Conservation (phyloP, 2,113 vertebrate genomes). For the Pholis gunnellus region DNA sequence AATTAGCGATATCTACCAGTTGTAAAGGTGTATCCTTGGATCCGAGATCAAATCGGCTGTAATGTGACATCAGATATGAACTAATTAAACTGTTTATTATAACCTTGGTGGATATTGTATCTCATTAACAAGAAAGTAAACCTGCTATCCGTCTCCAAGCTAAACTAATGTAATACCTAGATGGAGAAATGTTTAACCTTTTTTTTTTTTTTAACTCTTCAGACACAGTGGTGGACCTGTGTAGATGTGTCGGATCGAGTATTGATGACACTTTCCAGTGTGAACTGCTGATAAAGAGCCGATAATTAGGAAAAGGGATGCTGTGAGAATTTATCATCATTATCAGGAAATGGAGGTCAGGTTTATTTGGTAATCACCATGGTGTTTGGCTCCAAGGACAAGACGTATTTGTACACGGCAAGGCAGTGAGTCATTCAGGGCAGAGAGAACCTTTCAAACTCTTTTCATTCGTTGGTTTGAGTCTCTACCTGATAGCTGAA, state of each 20-base stretch:
- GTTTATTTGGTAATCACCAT: slow-evolving; percentile 34
- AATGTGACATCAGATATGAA: slow-evolving; percentile 33
- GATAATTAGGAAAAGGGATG: slow-evolving; percentile 12
- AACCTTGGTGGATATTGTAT: slow-evolving; percentile 13
- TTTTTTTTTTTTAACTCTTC: slow-evolving; percentile 23
- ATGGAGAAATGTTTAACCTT: not conserved
- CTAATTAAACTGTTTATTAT: slow-evolving; percentile 40
- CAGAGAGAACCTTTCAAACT: slow-evolving; percentile 10
- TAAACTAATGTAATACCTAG: slow-evolving; percentile 8
- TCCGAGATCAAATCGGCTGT: slow-evolving; percentile 31
- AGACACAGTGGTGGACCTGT: not conserved
- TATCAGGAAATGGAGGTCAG: slow-evolving; percentile 44
- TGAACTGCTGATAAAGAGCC: slow-evolving; percentile 17
- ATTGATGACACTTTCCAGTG: not conserved
- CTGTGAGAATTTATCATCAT: slow-evolving; percentile 34
- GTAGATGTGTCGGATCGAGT: not conserved
- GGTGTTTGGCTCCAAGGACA: slow-evolving; percentile 32
- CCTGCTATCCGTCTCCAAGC: not conserved
- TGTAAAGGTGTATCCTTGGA: slow-evolving; percentile 24
- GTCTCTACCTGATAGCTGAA: slow-evolving; percentile 56
- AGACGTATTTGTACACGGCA: not conserved
- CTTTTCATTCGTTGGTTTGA: slow-evolving; percentile 45
- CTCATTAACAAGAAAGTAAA: not conserved
- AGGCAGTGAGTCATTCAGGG: slow-evolving; percentile 49
- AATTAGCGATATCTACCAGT: slow-evolving; percentile 57